Conservation (phyloP, 2,888 invertebrate species). For the Xestia xanthographa region DNA sequence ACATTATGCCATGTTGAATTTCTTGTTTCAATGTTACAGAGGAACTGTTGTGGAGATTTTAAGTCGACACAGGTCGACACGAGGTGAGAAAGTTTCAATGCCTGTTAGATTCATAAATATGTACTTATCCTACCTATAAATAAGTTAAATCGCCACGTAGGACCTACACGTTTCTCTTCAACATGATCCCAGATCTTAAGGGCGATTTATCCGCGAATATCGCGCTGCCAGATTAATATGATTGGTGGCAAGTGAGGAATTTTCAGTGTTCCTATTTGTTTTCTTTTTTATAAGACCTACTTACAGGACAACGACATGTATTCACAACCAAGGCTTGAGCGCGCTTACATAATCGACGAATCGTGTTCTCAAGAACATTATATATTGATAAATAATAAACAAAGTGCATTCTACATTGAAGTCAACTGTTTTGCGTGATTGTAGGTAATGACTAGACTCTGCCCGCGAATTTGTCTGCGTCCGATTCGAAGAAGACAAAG, state of each 20-base stretch:
- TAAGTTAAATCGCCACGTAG: slow-evolving; percentile 19
- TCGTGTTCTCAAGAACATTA: neutral
- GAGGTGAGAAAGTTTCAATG: neutral
- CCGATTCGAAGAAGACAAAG: too few relatives aligned
- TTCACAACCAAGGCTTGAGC: slow-evolving; percentile 14
- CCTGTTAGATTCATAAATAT: neutral
- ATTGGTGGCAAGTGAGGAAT: slow-evolving; percentile 15
- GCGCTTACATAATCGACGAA: slow-evolving; percentile 11
- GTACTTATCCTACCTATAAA: neutral
- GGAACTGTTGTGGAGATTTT: neutral
- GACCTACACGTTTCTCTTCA: slow-evolving; percentile 25
- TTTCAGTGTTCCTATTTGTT: slow-evolving; percentile 22
- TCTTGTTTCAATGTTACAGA: neutral
- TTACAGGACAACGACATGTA: slow-evolving; percentile 36
- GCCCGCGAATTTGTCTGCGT: neutral
- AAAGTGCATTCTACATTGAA: neutral
- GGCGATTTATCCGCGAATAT: slow-evolving; percentile 23
- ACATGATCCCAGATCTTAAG: slow-evolving; percentile 20
- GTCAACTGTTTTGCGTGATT: neutral
- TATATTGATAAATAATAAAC: neutral
- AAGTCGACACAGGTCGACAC: neutral
- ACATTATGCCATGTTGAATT: neutral
- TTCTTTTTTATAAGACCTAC: slow-evolving; percentile 34
- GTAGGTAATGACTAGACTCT: neutral
- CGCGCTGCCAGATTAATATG: slow-evolving; percentile 23